Conservation (phyloP, 2,888 invertebrate genomes). For the Synergus laeviventris region DNA sequence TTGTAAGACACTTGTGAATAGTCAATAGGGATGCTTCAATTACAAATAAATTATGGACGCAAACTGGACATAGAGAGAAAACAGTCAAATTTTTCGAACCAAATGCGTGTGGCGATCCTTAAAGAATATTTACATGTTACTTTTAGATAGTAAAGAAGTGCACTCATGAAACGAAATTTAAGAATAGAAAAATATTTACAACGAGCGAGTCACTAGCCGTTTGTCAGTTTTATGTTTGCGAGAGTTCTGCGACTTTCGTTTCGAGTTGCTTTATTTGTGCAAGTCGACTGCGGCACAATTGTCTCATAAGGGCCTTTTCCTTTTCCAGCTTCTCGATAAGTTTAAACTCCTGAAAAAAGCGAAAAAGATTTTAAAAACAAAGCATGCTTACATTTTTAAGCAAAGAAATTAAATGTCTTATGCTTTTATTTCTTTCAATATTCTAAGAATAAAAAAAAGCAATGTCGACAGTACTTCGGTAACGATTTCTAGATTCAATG, state of each 20-base stretch:
- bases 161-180: neutral
- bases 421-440: neutral
- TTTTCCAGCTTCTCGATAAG: conserved; percentile 78
- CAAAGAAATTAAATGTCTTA: neutral
- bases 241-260: neutral
- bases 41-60: conserved; percentile 15
- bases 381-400: neutral
- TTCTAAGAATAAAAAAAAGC: neutral
- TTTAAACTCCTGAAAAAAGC: conserved; percentile 76
- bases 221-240: neutral
- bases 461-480: neutral
- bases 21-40: neutral
- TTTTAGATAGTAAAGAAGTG: neutral
- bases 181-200: conserved; percentile 15
- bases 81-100: neutral
- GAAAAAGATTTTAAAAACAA: neutral
- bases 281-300: conserved; percentile 76
- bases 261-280: conserved; percentile 29
- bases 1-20: neutral
- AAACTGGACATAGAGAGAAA: neutral
- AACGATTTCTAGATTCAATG: neutral
- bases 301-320: conserved; percentile 76
- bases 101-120: neutral
- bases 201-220: neutral
- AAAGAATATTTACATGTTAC: conserved; percentile 1